Conservation (phyloP, 2,113 vertebrate species). For the Menura novaehollandiae region DNA sequence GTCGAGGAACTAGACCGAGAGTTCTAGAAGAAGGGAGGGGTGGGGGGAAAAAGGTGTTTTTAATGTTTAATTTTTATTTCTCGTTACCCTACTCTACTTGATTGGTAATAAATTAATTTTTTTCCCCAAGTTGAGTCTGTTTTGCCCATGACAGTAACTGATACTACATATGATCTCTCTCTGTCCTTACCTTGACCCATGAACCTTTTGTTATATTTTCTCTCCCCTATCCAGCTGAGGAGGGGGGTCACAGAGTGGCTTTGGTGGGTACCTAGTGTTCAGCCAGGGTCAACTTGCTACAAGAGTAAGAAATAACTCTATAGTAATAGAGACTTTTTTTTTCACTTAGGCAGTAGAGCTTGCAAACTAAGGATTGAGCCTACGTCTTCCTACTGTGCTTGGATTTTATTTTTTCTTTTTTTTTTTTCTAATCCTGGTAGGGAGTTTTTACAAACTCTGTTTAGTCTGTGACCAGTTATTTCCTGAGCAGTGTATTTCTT, state of each 20-base stretch:
- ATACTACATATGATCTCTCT: background rate
- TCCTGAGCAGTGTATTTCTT: background rate
- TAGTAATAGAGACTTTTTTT: background rate
- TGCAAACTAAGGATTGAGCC: background rate
- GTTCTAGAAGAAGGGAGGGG: no score
- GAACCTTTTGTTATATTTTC: background rate
- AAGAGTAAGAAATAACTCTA: background rate
- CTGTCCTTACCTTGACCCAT: background rate
- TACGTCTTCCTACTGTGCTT: background rate
- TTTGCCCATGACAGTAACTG: background rate
- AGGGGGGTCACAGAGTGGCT: background rate
- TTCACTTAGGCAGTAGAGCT: background rate
- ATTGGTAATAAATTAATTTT: background rate
- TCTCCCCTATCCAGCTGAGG: background rate
- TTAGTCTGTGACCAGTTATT: background rate
- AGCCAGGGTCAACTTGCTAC: background rate
- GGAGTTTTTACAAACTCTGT: background rate
- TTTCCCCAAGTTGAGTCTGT: background rate
- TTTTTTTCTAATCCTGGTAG: background rate
- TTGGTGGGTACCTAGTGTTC: background rate
- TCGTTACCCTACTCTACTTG: background rate
- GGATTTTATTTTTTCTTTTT: background rate
- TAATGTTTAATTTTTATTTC: background rate
- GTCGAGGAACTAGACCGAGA: background rate
- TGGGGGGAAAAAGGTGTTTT: background rate